Conservation (phyloP, 2,113 vertebrate species). For the Albula glossodonta region DNA sequence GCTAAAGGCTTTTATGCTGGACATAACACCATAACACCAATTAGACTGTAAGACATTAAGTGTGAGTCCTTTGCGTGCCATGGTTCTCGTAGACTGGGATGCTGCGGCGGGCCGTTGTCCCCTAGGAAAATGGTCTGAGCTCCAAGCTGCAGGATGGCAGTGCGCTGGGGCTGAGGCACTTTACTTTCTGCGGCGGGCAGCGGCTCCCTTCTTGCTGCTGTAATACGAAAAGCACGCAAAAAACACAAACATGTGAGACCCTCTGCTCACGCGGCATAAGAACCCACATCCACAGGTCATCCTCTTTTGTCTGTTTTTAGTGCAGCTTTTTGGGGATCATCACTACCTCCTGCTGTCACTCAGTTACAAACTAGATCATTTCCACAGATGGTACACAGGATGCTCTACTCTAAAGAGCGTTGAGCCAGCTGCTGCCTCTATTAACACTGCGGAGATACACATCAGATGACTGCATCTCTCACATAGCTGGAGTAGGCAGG, state of each 20-base stretch:
- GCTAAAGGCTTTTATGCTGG: constrained; percentile 14
- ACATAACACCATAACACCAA: constrained; percentile 32
- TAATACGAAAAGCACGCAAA: constrained; percentile 46
- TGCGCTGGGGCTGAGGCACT: constrained; percentile 31
- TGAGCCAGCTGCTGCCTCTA: no score
- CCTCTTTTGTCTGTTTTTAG: background rate
- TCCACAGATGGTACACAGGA: no score
- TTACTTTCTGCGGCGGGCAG: constrained; percentile 92
- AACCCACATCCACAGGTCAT: no score
- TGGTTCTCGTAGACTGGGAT: constrained; percentile 27
- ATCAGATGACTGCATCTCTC: no score
- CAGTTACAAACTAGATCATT: no score
- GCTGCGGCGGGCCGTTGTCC: constrained; percentile 8
- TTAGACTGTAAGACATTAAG: constrained; percentile 17
- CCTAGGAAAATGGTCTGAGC: constrained; percentile 9
- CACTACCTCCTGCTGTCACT: no score
- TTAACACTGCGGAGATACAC: no score
- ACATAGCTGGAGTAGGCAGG: no score
- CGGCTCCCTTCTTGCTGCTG: constrained; percentile 94
- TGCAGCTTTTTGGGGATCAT: no score
- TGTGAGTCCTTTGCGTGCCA: constrained; percentile 18
- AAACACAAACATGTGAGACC: constrained; percentile 13
- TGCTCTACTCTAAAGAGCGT: no score
- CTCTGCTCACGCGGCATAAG: background rate
- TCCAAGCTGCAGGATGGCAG: constrained; percentile 8